A percentile compares a stretch with the other conserved stretches of the same genome.
Conservation (phyloP, 2,797 vertebrate species). For the Eremophila alpestris region DNA sequence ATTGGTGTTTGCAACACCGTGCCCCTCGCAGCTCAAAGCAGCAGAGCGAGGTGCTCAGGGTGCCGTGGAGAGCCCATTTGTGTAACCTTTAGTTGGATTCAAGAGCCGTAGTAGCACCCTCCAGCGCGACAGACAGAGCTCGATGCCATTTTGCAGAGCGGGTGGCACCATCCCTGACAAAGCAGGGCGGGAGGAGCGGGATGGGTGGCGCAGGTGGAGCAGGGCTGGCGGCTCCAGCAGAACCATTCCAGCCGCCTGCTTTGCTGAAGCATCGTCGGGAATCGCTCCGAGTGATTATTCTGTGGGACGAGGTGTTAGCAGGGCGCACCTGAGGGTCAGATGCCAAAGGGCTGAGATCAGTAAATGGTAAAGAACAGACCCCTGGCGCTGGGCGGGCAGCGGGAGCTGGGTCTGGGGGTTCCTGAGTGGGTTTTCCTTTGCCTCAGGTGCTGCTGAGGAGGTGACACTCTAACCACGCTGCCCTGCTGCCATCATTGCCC, state of each 20-base stretch:
- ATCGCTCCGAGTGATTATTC: not conserved
- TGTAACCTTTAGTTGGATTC: not conserved
- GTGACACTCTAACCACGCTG: rapidly evolving
- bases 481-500: rapidly evolving
- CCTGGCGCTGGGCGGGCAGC: rapidly evolving
- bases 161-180: not conserved
- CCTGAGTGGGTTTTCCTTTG: not conserved
- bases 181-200: not conserved
- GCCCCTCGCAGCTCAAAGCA: not conserved
- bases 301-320: not conserved
- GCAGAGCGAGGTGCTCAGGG: not conserved
- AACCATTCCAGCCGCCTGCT: not conserved
- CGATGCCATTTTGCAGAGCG: not conserved
- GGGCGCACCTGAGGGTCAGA: rapidly evolving
- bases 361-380: not conserved
- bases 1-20: rapidly evolving
- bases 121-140: not conserved
- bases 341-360: not conserved
- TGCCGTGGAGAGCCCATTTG: not conserved
- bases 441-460: not conserved
- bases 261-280: not conserved
- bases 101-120: not conserved
- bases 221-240: not conserved
- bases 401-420: not conserved
- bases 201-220: not conserved